Base-by-base conservation (phyloP, 2,797 vertebrate species). In the Columba guinea region DNA sequence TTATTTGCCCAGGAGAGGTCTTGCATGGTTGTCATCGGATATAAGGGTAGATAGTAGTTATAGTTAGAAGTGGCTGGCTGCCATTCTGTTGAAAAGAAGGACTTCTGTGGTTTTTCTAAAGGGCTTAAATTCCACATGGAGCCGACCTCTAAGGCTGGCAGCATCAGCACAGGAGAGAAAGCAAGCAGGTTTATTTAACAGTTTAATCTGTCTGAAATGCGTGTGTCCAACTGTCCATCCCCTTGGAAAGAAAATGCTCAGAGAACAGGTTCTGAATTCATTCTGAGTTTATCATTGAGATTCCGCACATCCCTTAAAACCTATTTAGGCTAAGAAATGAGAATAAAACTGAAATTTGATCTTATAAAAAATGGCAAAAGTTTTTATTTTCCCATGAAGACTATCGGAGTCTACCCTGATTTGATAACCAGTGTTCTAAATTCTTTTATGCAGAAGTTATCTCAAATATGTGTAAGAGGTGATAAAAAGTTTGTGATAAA, bases 301-400 rank as follows among this genome's bases (percentile, higher is more conserved):
- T 98, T 98, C 98, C 97, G 97, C 96, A 88, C 97, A 97, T 98
- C 97, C 97, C 96, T 97, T 97, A 84, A 98, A 98, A 96, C 62
- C 92, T 97, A 95, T 97, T 98, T 98, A 97, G 97, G 89, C 95
- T 95, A 96, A 94, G 49, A 97, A 97, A 95, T 91, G 84, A 48
- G 74, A 78, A 94, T 95, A 97, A 97, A 97, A 97, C 94, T 90
- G 81, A 94, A 92, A 75, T 95, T 94, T 97, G 74, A 77, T 90
- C 27, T 97, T 78, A 97, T 97, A 95, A 97, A 96, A 96, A 93
- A 97, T 98, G 97, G 97, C 97, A 98, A 98, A 98, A 95, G 98
- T 98, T 98, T 96, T 96, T 94, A 96, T 98, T 98, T 99, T 98
- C 98, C 97, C 97, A 98, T 97, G 97, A 98, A 95, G 96, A 94